phyloP scores from a whole-genome alignment of 2,113 vertebrate genomes.

The Sprattus sprattus region DNA sequence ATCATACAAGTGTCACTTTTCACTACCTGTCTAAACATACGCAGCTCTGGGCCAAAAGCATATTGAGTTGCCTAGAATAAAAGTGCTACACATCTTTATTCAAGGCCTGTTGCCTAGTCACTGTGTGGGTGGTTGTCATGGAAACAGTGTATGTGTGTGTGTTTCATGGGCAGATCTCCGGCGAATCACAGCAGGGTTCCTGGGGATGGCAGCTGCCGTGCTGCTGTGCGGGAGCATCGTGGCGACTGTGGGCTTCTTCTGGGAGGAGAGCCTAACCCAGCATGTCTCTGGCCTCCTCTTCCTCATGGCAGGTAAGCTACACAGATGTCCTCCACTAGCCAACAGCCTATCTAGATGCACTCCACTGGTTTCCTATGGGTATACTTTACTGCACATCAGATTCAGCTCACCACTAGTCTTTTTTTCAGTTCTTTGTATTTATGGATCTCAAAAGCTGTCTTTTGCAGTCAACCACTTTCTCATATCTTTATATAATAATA shows the following conservation, averaged over 20 bases:
- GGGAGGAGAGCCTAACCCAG: conserved; percentile 84
- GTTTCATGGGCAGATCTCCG: conserved; percentile 70
- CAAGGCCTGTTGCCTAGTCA: conserved; percentile 27
- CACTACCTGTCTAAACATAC: too few relatives aligned
- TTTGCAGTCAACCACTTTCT: too few relatives aligned
- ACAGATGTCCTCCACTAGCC: background rate
- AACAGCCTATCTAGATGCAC: background rate
- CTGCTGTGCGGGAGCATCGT: conserved; percentile 79
- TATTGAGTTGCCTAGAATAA: conserved; percentile 26
- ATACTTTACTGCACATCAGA: background rate
- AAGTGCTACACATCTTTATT: conserved; percentile 30
- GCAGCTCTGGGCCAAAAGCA: background rate
- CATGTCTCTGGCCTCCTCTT: conserved; percentile 82
- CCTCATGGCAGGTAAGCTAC: conserved; percentile 80
- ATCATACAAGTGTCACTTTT: background rate
- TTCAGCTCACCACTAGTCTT: background rate
- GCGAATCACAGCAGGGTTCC: conserved; percentile 78
- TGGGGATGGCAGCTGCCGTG: conserved; percentile 81
- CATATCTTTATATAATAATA: too few relatives aligned
- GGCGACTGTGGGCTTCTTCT: conserved; percentile 79
- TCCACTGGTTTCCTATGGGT: background rate
- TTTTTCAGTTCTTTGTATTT: background rate
- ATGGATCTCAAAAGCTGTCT: too few relatives aligned
- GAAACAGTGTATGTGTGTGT: conserved; percentile 43
- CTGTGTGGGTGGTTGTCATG: conserved; percentile 50